Base-by-base conservation (phyloP, 2,888 invertebrate species). In the Phanerotoma sp. region DNA sequence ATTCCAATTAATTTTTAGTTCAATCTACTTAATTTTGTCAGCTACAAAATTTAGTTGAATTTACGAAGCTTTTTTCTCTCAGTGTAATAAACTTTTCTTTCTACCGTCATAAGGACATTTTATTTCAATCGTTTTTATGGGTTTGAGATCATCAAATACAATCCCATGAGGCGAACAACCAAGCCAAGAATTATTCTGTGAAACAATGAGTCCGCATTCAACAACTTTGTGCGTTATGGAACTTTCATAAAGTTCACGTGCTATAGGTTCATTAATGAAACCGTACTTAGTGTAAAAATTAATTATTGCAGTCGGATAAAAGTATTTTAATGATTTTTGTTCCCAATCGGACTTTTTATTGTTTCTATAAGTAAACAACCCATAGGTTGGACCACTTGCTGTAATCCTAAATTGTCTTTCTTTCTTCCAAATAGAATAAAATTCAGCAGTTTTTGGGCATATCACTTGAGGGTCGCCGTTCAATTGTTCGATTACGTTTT, bases 321-420 rank as follows among this genome's bases (percentile, higher is more conserved):
- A 53, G 47, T 56, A 54, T 33, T 44, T 37, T 16, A 7, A 30
- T 16, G 53, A 41, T 54, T 53, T 52, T 53, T 53, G 54, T 28
- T 49, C 11, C 54, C 54, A 54, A 42, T 54, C 44, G 15, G 54
- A 49, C 15, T 49, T 49, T 49, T 49, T 49, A 42, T 49, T 54
- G 2, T 21, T 15, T 13, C 16, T 18, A 25, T 54, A 54, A 15
- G 47, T 54, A n/a, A 21, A 54, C 41, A 54, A 25, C 13, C 33
- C 18, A 21, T 54, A 48, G 20, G 48, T 30, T 30, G 33, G 38
- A 13, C 42, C 32, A 22, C 41, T 49, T 6, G 32, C 54, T 15
- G 54, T 54, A 30, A 54, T 49, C 7, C 54, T 18, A 10, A 22
- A 3, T 32, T 48, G n/a, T 41, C 54, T 25, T 49, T 54, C 54